These are phyloP conservation scores for Rallus limicola DNA, from an alignment of 2,113 vertebrate genomes.

Conservation along the genomic window DNA sequence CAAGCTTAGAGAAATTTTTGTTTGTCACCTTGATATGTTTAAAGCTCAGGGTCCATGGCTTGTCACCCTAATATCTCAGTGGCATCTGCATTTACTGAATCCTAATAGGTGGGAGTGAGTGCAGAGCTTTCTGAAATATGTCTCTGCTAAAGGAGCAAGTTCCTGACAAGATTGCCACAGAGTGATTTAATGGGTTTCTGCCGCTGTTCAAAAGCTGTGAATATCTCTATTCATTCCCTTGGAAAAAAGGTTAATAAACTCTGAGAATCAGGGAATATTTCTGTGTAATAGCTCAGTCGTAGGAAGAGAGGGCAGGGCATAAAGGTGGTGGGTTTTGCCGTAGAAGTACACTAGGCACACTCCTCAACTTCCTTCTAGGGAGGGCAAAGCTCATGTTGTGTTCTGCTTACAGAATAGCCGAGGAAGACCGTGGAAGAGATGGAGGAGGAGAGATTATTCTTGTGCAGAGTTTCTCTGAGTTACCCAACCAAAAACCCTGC, in stretches of 20 bases:
- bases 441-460: neutral
- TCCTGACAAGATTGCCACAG: neutral
- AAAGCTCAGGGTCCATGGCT: neutral
- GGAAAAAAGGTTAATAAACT: conserved; percentile 45
- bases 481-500: conserved; percentile 29
- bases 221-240: conserved; percentile 26
- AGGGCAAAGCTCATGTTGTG: neutral
- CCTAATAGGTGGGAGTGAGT: neutral
- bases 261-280: conserved; percentile 14
- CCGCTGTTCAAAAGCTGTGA: conserved; percentile 38
- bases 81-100: neutral
- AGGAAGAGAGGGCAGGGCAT: neutral
- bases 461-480: neutral
- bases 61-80: neutral
- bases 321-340: neutral
- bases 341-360: neutral
- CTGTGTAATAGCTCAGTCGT: neutral
- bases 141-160: conserved; percentile 9
- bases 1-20: neutral
- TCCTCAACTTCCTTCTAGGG: neutral
- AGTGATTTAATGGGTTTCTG: conserved; percentile 40
- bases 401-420: neutral
- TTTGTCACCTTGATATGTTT: neutral
- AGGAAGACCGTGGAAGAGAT: neutral
- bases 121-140: neutral